Conservation (phyloP, 2,888 invertebrate genomes). For the Uropetala carovei region DNA sequence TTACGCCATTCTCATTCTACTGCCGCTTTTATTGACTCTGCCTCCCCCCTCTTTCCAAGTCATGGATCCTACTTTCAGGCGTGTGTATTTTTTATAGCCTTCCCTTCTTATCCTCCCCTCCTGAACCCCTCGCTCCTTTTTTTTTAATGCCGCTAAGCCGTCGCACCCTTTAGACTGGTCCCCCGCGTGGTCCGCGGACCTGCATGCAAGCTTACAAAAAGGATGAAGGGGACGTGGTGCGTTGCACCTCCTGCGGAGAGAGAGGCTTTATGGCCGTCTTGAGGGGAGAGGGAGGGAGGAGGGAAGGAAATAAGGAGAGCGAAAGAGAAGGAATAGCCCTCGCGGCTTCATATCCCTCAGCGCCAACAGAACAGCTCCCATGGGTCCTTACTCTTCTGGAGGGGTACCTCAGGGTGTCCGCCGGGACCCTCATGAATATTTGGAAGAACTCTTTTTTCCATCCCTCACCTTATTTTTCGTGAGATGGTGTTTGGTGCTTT, state of each 20-base stretch:
- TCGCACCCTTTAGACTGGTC: constrained; percentile 6
- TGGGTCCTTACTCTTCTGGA: background rate
- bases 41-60: background rate
- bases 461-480: background rate
- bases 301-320: background rate
- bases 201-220: background rate
- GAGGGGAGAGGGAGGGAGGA: background rate
- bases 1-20: background rate
- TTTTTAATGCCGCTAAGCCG: background rate
- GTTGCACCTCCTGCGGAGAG: constrained; percentile 11
- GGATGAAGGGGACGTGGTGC: background rate
- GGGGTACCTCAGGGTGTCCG: constrained; percentile 54
- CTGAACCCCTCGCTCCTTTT: background rate
- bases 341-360: background rate
- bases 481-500: background rate
- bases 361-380: constrained; percentile 25
- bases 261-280: constrained; percentile 13
- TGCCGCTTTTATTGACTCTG: background rate
- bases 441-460: constrained; percentile 26
- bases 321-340: background rate
- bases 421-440: constrained; percentile 39
- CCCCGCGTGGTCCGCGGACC: constrained; percentile 8
- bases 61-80: background rate
- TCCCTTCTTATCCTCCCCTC: background rate
- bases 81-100: constrained; percentile 11